Evolutionary conservation across 2,888 invertebrate species (phyloP).

Genomic region (Vanessa cardui): DNA sequence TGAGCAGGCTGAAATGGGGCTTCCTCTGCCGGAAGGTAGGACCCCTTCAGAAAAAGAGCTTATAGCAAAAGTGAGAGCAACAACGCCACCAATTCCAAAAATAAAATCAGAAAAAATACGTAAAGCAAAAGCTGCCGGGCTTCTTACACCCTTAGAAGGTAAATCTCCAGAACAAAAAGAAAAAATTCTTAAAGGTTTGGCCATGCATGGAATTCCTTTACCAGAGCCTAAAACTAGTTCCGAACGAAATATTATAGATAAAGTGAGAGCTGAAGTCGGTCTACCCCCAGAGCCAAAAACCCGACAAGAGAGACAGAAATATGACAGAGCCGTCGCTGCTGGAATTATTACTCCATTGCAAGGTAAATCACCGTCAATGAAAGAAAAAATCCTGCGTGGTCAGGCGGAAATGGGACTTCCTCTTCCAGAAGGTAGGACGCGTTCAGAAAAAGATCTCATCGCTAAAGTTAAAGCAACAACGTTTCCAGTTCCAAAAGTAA

Average conservation of each 20-base stretch:
- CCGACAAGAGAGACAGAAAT: conserved; percentile 38
- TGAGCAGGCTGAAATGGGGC: no score
- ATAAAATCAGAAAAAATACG: no score
- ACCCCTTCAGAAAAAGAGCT: no score
- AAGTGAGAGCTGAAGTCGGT: conserved; percentile 32
- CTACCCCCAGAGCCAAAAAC: conserved; percentile 29
- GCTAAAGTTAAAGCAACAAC: conserved; percentile 33
- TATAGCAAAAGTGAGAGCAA: no score
- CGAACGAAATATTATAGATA: conserved; percentile 38
- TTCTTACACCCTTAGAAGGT: no score
- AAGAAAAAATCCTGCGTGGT: conserved; percentile 42
- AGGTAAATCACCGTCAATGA: conserved; percentile 44
- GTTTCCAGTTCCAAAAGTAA: conserved; percentile 37
- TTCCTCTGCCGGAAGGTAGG: no score
- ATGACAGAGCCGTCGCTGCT: conserved; percentile 43
- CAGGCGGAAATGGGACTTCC: conserved; percentile 42
- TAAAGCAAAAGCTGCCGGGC: no score
- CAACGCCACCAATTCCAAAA: no score
- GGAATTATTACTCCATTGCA: conserved; percentile 47
- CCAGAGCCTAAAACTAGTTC: conserved; percentile 31
- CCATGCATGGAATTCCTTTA: conserved; percentile 36
- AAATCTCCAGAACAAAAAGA: no score
- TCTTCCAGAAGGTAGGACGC: conserved; percentile 41
- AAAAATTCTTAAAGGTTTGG: conserved; percentile 32
- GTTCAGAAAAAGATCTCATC: conserved; percentile 45